Conservation (phyloP, 2,113 vertebrate species). For the Geococcyx californianus region DNA sequence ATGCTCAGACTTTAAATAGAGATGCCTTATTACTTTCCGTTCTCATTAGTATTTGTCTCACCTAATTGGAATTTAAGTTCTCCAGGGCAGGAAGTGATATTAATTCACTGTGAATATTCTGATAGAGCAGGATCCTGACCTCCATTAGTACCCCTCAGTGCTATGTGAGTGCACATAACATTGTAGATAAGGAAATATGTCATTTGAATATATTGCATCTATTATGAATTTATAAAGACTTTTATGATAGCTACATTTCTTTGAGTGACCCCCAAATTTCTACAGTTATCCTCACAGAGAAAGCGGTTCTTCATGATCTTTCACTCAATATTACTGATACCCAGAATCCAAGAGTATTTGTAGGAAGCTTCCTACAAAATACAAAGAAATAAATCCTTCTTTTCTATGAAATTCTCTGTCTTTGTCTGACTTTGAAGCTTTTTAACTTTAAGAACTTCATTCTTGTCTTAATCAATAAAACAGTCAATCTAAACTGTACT, state of each 20-base stretch:
- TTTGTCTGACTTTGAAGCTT: neutral
- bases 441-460: neutral
- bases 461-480: neutral
- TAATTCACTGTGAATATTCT: neutral
- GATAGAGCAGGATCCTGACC: neutral
- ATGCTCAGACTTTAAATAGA: neutral
- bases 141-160: neutral
- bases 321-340: neutral
- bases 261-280: neutral
- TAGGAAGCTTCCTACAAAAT: neutral
- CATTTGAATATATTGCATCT: neutral
- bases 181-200: neutral
- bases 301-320: neutral
- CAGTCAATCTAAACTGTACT: neutral
- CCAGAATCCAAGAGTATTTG: neutral
- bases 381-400: neutral
- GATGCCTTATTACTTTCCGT: neutral
- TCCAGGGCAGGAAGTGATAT: neutral
- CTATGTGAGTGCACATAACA: neutral
- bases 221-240: neutral
- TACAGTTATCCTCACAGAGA: neutral
- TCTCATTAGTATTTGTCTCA: neutral
- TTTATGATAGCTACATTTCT: neutral
- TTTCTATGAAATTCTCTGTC: neutral
- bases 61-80: neutral